Conservation (phyloP, 2,888 invertebrate genomes). For the Candidula unifasciata region DNA sequence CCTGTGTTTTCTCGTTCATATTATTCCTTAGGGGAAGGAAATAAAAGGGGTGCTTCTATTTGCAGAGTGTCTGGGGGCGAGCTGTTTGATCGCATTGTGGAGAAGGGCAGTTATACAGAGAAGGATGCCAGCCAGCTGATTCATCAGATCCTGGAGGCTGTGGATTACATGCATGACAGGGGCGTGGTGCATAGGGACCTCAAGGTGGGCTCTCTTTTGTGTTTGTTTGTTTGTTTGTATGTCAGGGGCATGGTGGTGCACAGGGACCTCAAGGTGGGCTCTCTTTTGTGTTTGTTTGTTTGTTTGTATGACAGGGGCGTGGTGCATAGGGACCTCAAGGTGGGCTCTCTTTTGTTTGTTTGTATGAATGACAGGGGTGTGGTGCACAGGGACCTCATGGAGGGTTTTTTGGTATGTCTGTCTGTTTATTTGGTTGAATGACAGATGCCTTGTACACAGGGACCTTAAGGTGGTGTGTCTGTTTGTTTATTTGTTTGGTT, state of each 20-base stretch:
- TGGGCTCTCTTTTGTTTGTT: slow-evolving; percentile 72
- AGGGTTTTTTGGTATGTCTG: no score
- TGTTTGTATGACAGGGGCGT: slow-evolving; percentile 96
- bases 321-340: slow-evolving; percentile 97
- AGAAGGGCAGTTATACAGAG: slow-evolving; percentile 99
- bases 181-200: slow-evolving; percentile 99
- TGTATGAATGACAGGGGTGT: slow-evolving; percentile 87
- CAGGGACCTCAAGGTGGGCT: slow-evolving; percentile 92
- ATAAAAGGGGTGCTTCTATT: background rate
- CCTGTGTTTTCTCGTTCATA: no score
- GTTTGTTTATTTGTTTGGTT: no score
- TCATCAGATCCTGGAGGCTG: slow-evolving; percentile 97
- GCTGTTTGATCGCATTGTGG: slow-evolving; percentile 98
- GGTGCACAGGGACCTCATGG: no score
- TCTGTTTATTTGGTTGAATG: no score
- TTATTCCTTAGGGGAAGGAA: no score
- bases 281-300: no score
- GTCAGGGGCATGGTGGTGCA: slow-evolving; percentile 96
- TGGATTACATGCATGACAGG: slow-evolving; percentile 99
- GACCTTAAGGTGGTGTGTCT: no score
- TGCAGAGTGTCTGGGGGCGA: slow-evolving; percentile 97
- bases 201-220: slow-evolving; percentile 83
- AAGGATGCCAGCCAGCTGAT: slow-evolving; percentile 98
- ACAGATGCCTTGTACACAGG: no score
- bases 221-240: slow-evolving; percentile 83